Percentiles rank a stretch among this genome's conserved stretches.
These are phyloP conservation scores for Paedocypris sp. DNA, from an alignment of 2,113 vertebrate species.

Conservation along the genomic window DNA sequence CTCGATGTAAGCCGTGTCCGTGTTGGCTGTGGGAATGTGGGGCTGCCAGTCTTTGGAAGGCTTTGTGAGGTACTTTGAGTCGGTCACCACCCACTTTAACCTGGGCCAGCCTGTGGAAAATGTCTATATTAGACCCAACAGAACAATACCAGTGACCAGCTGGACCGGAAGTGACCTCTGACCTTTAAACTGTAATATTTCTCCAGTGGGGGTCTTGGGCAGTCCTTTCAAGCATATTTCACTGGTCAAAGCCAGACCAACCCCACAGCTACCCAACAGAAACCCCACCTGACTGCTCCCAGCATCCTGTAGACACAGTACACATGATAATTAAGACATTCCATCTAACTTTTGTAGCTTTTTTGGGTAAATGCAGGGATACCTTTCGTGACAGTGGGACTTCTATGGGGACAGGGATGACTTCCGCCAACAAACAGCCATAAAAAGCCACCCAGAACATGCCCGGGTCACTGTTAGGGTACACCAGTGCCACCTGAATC, in stretches of 20 bases:
- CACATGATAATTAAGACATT: not conserved
- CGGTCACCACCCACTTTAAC: conserved; percentile 96
- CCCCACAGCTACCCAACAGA: conserved; percentile 88
- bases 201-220: conserved; percentile 91
- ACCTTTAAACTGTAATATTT: conserved; percentile 97
- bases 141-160: not conserved
- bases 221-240: conserved; percentile 94
- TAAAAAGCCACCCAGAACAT: conserved; percentile 98
- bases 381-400: conserved; percentile 97
- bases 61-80: conserved; percentile 95
- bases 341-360: not conserved
- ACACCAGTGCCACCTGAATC: conserved; percentile 85
- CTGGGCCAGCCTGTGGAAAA: conserved; percentile 82
- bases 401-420: conserved; percentile 96
- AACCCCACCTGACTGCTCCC: conserved; percentile 96
- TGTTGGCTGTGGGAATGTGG: conserved; percentile 84
- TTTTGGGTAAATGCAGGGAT: conserved; percentile 20
- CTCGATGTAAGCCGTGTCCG: conserved; percentile 92
- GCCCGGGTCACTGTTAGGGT: conserved; percentile 94
- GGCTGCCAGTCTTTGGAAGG: conserved; percentile 98
- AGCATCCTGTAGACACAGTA: conserved; percentile 68
- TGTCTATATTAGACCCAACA: not conserved
- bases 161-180: conserved; percentile 15
- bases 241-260: conserved; percentile 88
- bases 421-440: conserved; percentile 91